Conservation (phyloP, 1,140 invertebrate species). For the Bathynomus jamesi region DNA sequence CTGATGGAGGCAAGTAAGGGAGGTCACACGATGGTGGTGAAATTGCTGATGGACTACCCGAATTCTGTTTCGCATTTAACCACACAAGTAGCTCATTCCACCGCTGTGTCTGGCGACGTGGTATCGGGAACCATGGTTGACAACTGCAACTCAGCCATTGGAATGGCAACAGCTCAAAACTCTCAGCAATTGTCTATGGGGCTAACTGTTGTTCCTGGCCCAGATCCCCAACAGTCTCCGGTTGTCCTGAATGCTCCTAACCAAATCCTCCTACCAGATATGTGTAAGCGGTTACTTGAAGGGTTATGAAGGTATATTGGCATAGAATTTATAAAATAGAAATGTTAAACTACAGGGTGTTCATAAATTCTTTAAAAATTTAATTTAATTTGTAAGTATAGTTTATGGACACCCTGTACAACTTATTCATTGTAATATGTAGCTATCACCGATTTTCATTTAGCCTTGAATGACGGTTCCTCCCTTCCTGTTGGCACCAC, state of each 20-base stretch:
- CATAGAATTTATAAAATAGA: no score
- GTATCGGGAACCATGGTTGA: slow-evolving; percentile 43
- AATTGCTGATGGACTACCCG: slow-evolving; percentile 88
- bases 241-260: slow-evolving; percentile 23
- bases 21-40: slow-evolving; percentile 90
- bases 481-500: not conserved
- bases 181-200: slow-evolving; percentile 21
- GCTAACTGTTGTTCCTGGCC: slow-evolving; percentile 21
- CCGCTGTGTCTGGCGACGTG: slow-evolving; percentile 39
- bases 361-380: no score
- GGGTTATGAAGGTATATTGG: no score
- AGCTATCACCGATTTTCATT: no score
- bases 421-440: no score
- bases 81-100: slow-evolving; percentile 41
- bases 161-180: slow-evolving; percentile 19
- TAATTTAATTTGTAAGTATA: no score
- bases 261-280: no score
- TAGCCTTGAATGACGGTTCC: not conserved
- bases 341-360: no score
- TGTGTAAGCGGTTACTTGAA: not conserved
- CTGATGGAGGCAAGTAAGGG: slow-evolving; percentile 96
- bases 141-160: no score
- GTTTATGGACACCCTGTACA: no score
- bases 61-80: slow-evolving; percentile 56
- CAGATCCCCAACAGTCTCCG: slow-evolving; percentile 22